These are phyloP conservation scores for Lepidocyrtoides sp. DNA, from an alignment of 2,888 invertebrate genomes.

Conservation along the genomic window DNA sequence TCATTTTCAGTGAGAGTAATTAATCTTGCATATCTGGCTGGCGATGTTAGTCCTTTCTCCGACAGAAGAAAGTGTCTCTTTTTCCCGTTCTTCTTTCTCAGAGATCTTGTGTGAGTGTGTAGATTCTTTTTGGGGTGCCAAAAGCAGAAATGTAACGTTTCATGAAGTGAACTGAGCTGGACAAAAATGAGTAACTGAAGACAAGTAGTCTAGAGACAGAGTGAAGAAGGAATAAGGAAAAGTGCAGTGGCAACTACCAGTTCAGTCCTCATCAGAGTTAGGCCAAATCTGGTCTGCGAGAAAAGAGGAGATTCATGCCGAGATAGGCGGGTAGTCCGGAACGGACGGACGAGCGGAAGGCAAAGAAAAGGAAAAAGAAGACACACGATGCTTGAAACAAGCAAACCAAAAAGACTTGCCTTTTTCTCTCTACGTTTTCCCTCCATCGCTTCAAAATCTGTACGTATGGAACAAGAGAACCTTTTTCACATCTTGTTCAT, in stretches of 20 bases:
- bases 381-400: slow-evolving; percentile 69
- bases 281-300: slow-evolving; percentile 61
- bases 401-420: slow-evolving; percentile 56
- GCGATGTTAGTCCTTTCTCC: slow-evolving; percentile 74
- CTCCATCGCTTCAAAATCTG: slow-evolving; percentile 66
- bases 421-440: slow-evolving; percentile 27
- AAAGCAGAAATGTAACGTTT: slow-evolving; percentile 77
- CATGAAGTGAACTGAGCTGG: slow-evolving; percentile 80
- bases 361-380: slow-evolving; percentile 76
- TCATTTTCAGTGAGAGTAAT: slow-evolving; percentile 79
- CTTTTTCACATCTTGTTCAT: slow-evolving; percentile 70
- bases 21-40: slow-evolving; percentile 80
- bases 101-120: slow-evolving; percentile 26
- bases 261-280: slow-evolving; percentile 47
- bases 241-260: slow-evolving; percentile 35
- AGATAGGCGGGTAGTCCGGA: slow-evolving; percentile 82
- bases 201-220: slow-evolving; percentile 59
- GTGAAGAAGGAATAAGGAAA: slow-evolving; percentile 44
- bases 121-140: slow-evolving; percentile 69
- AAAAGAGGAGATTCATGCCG: slow-evolving; percentile 78
- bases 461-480: slow-evolving; percentile 39
- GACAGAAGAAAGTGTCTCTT: slow-evolving; percentile 78
- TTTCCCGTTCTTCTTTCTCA: slow-evolving; percentile 47
- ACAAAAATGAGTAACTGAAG: slow-evolving; percentile 79
- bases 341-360: slow-evolving; percentile 80